phyloP scores from a whole-genome alignment of 2,113 vertebrate genomes.

The Anoura caudifer region DNA sequence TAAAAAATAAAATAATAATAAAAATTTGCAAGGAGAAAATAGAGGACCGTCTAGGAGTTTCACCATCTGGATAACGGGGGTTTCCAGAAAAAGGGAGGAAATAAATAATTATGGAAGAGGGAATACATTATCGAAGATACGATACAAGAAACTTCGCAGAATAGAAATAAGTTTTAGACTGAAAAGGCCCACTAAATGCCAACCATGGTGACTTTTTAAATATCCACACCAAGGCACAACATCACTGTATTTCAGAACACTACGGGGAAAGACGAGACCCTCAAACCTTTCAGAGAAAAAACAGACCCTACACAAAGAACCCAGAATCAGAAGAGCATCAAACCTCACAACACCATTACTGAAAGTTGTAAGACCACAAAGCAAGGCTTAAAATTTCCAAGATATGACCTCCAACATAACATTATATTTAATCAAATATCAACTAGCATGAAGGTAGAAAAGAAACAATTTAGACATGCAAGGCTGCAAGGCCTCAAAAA shows the following conservation, averaged over 20 bases:
- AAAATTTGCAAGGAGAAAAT: not conserved
- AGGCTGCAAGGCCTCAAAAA: not conserved
- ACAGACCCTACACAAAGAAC: not conserved
- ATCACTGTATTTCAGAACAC: not conserved
- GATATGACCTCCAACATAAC: not conserved
- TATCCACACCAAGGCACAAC: not conserved
- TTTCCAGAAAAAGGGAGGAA: not conserved
- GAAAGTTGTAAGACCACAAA: not conserved
- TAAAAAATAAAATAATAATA: not conserved
- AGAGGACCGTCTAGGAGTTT: not conserved
- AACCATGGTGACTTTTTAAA: not conserved
- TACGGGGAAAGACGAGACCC: not conserved
- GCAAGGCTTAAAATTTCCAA: slow-evolving; percentile 12
- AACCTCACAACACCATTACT: not conserved
- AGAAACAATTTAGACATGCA: not conserved
- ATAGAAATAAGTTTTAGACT: not conserved
- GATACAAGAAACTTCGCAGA: not conserved
- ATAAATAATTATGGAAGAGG: not conserved
- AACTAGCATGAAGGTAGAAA: not conserved
- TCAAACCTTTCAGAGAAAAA: not conserved
- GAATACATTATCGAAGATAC: not conserved
- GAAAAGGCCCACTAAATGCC: not conserved
- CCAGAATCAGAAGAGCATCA: not conserved
- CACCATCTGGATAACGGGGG: not conserved
- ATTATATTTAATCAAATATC: not conserved